phyloP scores from a whole-genome alignment of 2,888 invertebrate genomes.

The Morpho helenor region DNA sequence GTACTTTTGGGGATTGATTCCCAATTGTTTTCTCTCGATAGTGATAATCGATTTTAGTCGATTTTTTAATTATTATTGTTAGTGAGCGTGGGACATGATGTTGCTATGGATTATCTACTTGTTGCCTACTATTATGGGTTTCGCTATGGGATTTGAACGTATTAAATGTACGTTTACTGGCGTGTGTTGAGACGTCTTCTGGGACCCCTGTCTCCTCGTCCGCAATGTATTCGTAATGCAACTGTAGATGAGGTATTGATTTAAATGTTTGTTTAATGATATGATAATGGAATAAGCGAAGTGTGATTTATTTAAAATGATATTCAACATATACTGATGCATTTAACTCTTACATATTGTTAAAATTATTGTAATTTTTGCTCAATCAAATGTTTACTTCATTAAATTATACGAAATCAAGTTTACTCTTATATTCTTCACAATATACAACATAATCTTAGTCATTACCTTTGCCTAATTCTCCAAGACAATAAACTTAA shows the following conservation, averaged over 20 bases:
- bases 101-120: conserved; percentile 20
- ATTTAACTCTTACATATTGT: neutral
- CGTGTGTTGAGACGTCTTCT: conserved; percentile 23
- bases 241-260: conserved; percentile 21
- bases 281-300: conserved; percentile 7
- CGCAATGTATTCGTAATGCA: conserved; percentile 31
- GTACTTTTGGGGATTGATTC: neutral
- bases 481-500: too few relatives aligned
- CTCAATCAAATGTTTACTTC: too few relatives aligned
- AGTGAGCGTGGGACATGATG: conserved; percentile 39
- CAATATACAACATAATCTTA: too few relatives aligned
- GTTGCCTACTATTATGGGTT: conserved; percentile 16
- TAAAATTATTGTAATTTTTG: neutral
- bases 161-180: conserved; percentile 25
- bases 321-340: neutral
- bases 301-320: neutral
- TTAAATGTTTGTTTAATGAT: conserved; percentile 11
- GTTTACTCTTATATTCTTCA: too few relatives aligned
- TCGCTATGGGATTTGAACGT: conserved; percentile 7
- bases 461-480: too few relatives aligned
- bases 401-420: too few relatives aligned
- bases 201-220: conserved; percentile 21
- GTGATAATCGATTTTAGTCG: conserved; percentile 20
- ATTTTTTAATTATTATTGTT: conserved; percentile 24
- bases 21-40: conserved; percentile 12